Evolutionary conservation across 2,797 vertebrate species (phyloP).

Genomic region (Hippocampus kuda): DNA sequence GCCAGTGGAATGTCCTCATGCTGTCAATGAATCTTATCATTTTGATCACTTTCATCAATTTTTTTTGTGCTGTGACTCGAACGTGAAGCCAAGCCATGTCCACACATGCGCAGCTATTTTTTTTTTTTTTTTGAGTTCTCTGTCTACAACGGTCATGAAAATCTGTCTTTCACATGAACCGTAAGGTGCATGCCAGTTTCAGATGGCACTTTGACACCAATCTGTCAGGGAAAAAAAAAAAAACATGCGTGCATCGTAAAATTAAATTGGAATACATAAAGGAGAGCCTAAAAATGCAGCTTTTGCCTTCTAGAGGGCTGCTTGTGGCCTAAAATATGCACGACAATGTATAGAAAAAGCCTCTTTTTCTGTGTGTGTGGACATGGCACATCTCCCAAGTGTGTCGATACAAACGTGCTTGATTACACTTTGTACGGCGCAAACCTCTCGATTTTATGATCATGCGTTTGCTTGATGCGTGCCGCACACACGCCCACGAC

Average conservation of each 20-base stretch:
- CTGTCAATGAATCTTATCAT: not conserved
- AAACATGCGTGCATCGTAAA: too few species aligned
- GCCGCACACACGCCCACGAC: not conserved
- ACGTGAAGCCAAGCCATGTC: not conserved
- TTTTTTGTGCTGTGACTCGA: not conserved
- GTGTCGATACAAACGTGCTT: conserved; percentile 2
- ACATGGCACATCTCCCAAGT: not conserved
- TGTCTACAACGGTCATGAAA: not conserved
- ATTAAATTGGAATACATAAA: too few species aligned
- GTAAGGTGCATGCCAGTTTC: not conserved
- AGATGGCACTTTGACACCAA: not conserved
- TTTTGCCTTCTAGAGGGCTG: not conserved
- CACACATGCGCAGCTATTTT: not conserved
- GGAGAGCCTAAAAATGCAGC: not conserved
- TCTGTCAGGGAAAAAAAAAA: not conserved
- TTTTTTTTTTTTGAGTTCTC: too few species aligned
- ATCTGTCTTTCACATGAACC: not conserved
- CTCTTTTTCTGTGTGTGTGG: not conserved
- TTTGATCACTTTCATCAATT: not conserved
- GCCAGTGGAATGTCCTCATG: not conserved
- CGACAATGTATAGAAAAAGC: not conserved
- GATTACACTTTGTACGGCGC: conserved; percentile 3
- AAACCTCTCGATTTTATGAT: not conserved
- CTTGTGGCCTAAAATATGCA: not conserved
- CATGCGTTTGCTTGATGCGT: not conserved